Conservation (phyloP, 2,113 vertebrate species). For the Phalacrocorax brasilianus region DNA sequence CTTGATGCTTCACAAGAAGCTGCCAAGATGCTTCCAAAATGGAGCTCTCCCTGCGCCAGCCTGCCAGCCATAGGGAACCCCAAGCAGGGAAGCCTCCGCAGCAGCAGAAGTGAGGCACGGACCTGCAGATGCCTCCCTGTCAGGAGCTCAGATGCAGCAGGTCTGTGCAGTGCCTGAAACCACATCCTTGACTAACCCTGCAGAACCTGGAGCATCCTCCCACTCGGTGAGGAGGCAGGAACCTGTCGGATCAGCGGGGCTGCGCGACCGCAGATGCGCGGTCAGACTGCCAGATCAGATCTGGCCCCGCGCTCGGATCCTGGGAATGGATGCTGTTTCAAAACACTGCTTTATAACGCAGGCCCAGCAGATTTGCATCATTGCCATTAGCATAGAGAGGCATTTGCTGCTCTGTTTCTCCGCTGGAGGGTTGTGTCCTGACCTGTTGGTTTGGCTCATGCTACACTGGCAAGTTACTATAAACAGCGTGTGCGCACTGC, state of each 20-base stretch:
- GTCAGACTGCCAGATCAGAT: background rate
- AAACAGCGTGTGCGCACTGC: background rate
- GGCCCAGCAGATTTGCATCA: background rate
- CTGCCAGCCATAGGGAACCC: background rate
- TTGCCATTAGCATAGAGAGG: background rate
- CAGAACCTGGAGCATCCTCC: background rate
- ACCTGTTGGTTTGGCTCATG: background rate
- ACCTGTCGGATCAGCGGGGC: background rate
- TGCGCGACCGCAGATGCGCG: background rate
- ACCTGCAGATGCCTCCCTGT: background rate
- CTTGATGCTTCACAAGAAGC: background rate
- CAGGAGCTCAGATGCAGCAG: background rate
- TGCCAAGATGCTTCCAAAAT: background rate
- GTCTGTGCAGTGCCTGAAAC: background rate
- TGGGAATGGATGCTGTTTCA: background rate
- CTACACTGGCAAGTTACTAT: background rate
- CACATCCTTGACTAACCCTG: background rate
- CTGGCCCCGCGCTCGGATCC: background rate
- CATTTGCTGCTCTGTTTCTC: background rate
- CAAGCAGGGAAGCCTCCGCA: background rate
- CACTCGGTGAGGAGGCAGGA: background rate
- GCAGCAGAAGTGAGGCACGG: background rate
- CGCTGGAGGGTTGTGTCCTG: background rate
- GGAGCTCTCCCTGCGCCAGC: rapidly evolving
- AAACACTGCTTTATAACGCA: background rate